A percentile compares a stretch with the other conserved stretches of the same genome.
Conservation (phyloP, 2,888 invertebrate genomes). For the Acronicta aceris region DNA sequence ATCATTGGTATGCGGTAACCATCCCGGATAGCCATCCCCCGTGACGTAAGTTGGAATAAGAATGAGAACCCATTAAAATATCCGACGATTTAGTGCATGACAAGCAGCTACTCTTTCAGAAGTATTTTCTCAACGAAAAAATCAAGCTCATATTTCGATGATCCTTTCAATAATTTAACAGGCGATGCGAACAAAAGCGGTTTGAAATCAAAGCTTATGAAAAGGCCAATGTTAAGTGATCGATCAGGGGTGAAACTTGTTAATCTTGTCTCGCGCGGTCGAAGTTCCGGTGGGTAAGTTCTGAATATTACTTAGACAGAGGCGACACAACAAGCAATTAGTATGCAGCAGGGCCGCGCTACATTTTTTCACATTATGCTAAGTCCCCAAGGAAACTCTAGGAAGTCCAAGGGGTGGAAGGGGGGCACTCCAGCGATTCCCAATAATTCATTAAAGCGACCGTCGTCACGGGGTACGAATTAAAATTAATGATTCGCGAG, state of each 20-base stretch:
- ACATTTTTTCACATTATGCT: slow-evolving; percentile 89
- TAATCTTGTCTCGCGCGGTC: slow-evolving; percentile 81
- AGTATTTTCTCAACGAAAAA: slow-evolving; percentile 63
- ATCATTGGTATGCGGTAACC: slow-evolving; percentile 74
- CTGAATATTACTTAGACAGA: slow-evolving; percentile 76
- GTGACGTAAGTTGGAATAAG: slow-evolving; percentile 79
- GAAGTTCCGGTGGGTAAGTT: slow-evolving; percentile 79
- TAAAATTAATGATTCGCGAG: slow-evolving; percentile 89
- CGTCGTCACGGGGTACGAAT: slow-evolving; percentile 87
- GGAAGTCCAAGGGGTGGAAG: slow-evolving; percentile 74
- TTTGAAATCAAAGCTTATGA: slow-evolving; percentile 76
- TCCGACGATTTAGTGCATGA: slow-evolving; percentile 79
- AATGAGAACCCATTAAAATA: slow-evolving; percentile 83
- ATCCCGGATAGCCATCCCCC: slow-evolving; percentile 71
- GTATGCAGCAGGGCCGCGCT: slow-evolving; percentile 84
- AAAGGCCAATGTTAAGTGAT: slow-evolving; percentile 80
- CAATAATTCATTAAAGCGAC: slow-evolving; percentile 88
- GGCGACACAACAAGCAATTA: slow-evolving; percentile 87
- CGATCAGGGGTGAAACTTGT: slow-evolving; percentile 84
- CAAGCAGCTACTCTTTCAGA: slow-evolving; percentile 69
- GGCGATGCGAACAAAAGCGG: slow-evolving; percentile 65
- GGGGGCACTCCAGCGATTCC: slow-evolving; percentile 83
- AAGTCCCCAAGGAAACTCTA: slow-evolving; percentile 85
- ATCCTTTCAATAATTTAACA: slow-evolving; percentile 56
- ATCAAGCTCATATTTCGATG: slow-evolving; percentile 64